A percentile compares a stretch with the other conserved stretches of the same genome.
These are phyloP conservation scores for Tonatia bakeri DNA, from an alignment of 2,113 vertebrate genomes.

Conservation along the genomic window DNA sequence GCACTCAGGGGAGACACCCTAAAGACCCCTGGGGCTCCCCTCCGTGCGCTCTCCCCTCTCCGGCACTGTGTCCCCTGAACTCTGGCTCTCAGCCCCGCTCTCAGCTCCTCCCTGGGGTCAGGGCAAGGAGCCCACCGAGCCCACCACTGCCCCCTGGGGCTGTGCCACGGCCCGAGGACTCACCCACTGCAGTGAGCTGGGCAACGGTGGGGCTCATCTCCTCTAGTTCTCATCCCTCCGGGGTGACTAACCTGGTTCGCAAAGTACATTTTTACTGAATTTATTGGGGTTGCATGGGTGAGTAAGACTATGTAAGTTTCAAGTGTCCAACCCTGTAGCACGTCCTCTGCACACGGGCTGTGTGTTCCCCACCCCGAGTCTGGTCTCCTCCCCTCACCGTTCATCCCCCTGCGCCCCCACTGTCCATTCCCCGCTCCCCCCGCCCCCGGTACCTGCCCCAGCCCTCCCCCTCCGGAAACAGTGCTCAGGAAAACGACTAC, in stretches of 20 bases:
- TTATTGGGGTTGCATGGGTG: neutral
- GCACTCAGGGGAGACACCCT: neutral
- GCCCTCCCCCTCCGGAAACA: neutral
- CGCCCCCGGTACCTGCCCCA: neutral
- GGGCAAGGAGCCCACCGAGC: neutral
- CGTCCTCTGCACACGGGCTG: neutral
- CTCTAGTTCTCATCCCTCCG: neutral
- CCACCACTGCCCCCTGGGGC: neutral
- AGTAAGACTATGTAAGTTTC: neutral
- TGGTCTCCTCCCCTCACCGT: neutral
- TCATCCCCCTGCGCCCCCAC: neutral
- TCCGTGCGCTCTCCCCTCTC: neutral
- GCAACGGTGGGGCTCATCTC: neutral
- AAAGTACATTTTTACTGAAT: too few species aligned
- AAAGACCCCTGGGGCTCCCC: neutral
- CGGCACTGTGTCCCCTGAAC: neutral
- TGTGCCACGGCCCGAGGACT: neutral
- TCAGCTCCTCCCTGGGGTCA: neutral
- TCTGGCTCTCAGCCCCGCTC: neutral
- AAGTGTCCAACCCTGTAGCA: neutral
- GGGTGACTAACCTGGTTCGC: neutral
- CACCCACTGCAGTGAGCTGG: too few species aligned
- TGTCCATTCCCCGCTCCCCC: too few species aligned
- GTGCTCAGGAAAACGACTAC: neutral
- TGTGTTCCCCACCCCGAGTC: neutral